Conservation (phyloP, 2,113 vertebrate genomes). For the Saccopteryx bilineata region DNA sequence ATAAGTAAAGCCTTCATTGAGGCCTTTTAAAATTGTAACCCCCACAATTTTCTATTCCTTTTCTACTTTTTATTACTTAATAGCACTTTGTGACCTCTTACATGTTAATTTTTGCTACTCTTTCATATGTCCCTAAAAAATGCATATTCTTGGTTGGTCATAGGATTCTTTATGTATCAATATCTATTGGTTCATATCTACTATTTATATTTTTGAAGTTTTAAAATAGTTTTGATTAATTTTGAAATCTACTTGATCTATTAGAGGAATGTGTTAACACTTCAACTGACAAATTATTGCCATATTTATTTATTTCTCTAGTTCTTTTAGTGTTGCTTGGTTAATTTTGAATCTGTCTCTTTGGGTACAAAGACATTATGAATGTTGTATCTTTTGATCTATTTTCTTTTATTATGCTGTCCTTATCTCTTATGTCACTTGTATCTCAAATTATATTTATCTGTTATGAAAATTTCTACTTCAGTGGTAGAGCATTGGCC, state of each 20-base stretch:
- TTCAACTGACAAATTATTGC: background rate
- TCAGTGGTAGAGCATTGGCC: background rate
- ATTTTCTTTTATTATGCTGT: background rate
- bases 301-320: background rate
- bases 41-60: background rate
- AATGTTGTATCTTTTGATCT: background rate
- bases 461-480: background rate
- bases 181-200: background rate
- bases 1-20: background rate
- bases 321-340: background rate
- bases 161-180: background rate
- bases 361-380: background rate
- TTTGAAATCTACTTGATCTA: background rate
- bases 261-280: background rate
- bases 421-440: background rate
- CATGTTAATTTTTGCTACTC: background rate
- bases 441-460: constrained; percentile 1
- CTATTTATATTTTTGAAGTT: background rate
- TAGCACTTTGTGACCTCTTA: background rate
- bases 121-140: background rate
- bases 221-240: background rate
- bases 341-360: background rate
- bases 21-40: background rate
- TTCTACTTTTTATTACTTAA: background rate
- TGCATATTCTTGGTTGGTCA: background rate